A percentile compares a stretch with the other conserved stretches of the same genome.
phyloP scores from a whole-genome alignment of 2,888 invertebrate genomes.

The Leptinotarsa haldemani region DNA sequence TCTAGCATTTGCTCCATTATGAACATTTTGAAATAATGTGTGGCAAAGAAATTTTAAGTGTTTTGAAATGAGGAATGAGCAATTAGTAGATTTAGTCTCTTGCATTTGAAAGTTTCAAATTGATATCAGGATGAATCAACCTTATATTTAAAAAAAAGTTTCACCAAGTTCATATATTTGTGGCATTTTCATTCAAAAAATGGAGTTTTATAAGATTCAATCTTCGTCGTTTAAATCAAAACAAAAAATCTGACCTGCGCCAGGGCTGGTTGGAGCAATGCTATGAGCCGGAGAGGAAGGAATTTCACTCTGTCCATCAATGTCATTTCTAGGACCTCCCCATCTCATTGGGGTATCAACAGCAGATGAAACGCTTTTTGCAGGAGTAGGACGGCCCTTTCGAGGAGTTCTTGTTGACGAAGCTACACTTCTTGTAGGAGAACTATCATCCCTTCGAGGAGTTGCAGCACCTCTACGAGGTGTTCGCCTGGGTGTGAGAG shows the following conservation, averaged over 20 bases:
- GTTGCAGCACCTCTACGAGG: slow-evolving; percentile 42
- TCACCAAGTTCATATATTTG: too few species aligned
- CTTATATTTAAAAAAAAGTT: too few species aligned
- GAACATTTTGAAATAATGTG: too few species aligned
- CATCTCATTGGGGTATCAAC: slow-evolving; percentile 66
- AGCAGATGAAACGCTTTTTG: slow-evolving; percentile 54
- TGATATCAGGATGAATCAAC: too few species aligned
- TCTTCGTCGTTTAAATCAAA: neutral
- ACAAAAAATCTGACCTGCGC: slow-evolving; percentile 52
- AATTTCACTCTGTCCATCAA: slow-evolving; percentile 58
- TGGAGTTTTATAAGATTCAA: too few species aligned
- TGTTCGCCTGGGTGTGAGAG: slow-evolving; percentile 25
- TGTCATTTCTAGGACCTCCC: slow-evolving; percentile 62
- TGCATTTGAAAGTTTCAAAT: too few species aligned
- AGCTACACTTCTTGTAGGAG: slow-evolving; percentile 42
- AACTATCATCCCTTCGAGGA: slow-evolving; percentile 38
- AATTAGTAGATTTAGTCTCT: too few species aligned
- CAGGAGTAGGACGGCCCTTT: slow-evolving; percentile 49
- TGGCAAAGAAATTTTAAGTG: too few species aligned
- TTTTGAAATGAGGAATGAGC: too few species aligned
- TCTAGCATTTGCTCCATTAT: too few species aligned
- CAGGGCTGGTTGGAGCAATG: slow-evolving; percentile 63
- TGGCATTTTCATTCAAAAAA: too few species aligned
- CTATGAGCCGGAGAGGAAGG: slow-evolving; percentile 64
- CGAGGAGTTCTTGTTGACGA: slow-evolving; percentile 48